These are phyloP conservation scores for Pocillopora damicornis DNA, from an alignment of 64 coral and sea anemone species.

Conservation along the genomic window DNA sequence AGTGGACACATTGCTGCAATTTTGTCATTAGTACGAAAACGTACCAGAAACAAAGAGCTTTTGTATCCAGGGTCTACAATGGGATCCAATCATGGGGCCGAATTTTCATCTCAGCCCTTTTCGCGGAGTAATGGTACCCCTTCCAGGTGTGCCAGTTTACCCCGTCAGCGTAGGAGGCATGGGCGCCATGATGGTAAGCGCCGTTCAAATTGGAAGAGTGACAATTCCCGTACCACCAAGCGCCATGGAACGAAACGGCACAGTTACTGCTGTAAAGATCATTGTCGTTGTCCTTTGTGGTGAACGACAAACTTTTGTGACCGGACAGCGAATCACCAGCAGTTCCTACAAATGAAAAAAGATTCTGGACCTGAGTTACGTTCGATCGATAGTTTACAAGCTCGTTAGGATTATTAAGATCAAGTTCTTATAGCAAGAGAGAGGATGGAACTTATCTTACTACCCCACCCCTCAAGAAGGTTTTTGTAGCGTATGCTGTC, in stretches of 20 bases:
- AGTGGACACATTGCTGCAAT: too few relatives aligned
- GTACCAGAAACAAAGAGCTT: not conserved
- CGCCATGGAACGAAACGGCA: constrained; percentile 24
- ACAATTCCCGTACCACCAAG: constrained; percentile 54
- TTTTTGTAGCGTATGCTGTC: too few relatives aligned
- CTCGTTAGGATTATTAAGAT: too few relatives aligned
- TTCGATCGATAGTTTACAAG: not conserved
- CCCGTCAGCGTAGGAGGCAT: constrained; percentile 24
- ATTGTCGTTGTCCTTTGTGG: constrained; percentile 59
- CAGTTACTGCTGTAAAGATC: constrained; percentile 30
- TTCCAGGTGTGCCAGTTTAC: constrained; percentile 49
- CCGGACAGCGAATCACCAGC: constrained; percentile 34
- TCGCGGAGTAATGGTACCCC: constrained; percentile 48
- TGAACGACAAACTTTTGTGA: constrained; percentile 40
- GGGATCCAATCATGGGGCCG: constrained; percentile 30
- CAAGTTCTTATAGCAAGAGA: too few relatives aligned
- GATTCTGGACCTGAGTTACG: not conserved
- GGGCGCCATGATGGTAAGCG: constrained; percentile 21
- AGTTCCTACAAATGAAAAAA: constrained; percentile 10
- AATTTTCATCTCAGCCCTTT: constrained; percentile 63
- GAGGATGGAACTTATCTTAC: too few relatives aligned
- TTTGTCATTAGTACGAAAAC: not conserved
- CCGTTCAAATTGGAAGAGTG: constrained; percentile 52
- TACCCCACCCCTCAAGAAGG: too few relatives aligned
- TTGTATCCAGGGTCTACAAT: not conserved